Conservation (phyloP, 2,888 invertebrate species). For the Zhengitettix transpicula region DNA sequence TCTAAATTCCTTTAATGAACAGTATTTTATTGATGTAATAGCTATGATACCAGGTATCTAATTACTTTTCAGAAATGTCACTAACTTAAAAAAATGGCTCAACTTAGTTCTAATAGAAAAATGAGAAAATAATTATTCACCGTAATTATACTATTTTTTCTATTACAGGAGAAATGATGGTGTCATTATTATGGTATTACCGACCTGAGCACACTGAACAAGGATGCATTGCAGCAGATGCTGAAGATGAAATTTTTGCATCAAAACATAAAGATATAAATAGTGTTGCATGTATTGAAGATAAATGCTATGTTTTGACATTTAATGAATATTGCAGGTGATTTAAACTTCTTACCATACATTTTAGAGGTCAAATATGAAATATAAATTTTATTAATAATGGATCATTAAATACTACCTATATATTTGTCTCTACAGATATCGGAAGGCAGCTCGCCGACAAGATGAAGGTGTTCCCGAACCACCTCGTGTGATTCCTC, state of each 20-base stretch:
- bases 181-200: constrained; percentile 93
- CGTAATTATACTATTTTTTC: neutral
- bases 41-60: no score
- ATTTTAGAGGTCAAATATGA: neutral
- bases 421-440: constrained; percentile 36
- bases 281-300: constrained; percentile 94
- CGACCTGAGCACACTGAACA: constrained; percentile 92
- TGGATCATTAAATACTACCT: no score
- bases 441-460: constrained; percentile 64
- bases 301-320: constrained; percentile 91
- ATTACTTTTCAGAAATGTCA: no score
- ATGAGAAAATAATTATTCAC: no score
- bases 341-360: neutral
- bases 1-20: no score
- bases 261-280: constrained; percentile 89
- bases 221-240: constrained; percentile 62
- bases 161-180: constrained; percentile 85
- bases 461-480: constrained; percentile 58
- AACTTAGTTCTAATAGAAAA: no score
- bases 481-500: constrained; percentile 45
- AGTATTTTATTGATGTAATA: no score
- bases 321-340: constrained; percentile 95
- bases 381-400: no score
- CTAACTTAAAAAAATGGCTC: no score
- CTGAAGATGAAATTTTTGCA: constrained; percentile 86